Percentiles rank a stretch among this genome's conserved stretches.
Evolutionary conservation across 2,888 invertebrate species (phyloP).

Genomic region (Acronicta leporina): DNA sequence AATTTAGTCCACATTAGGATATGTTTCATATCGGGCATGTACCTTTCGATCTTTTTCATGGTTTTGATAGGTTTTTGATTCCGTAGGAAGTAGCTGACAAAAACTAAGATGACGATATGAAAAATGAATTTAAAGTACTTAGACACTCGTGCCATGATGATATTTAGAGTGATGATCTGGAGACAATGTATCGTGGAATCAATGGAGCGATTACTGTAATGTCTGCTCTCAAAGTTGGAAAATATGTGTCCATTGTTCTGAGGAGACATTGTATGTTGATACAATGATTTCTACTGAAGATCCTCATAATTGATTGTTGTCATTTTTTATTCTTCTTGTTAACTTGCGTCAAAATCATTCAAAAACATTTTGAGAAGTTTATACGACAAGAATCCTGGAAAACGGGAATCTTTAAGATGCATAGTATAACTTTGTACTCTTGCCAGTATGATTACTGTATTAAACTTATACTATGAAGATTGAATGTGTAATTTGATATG

Average conservation of each 20-base stretch:
- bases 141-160: conserved; percentile 56
- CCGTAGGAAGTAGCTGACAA: conserved; percentile 51
- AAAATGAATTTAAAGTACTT: conserved; percentile 55
- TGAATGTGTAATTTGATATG: no score
- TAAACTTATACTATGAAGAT: no score
- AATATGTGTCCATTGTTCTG: conserved; percentile 17
- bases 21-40: conserved; percentile 71
- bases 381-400: conserved; percentile 1
- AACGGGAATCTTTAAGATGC: conserved; percentile 6
- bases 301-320: conserved; percentile 18
- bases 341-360: conserved; percentile 26
- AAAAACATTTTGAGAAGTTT: conserved; percentile 21
- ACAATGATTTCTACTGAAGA: conserved; percentile 22
- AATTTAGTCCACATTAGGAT: conserved; percentile 76
- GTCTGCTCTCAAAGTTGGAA: background rate
- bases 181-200: background rate
- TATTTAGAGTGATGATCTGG: background rate
- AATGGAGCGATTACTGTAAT: conserved; percentile 2
- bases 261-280: conserved; percentile 12
- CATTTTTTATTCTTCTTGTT: conserved; percentile 7
- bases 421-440: conserved; percentile 28
- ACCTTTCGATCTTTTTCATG: conserved; percentile 64
- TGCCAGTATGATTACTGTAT: no score
- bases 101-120: conserved; percentile 53
- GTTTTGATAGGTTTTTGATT: conserved; percentile 44